Conservation (phyloP, 2,113 vertebrate genomes). For the Hirundichthys speculiger region DNA sequence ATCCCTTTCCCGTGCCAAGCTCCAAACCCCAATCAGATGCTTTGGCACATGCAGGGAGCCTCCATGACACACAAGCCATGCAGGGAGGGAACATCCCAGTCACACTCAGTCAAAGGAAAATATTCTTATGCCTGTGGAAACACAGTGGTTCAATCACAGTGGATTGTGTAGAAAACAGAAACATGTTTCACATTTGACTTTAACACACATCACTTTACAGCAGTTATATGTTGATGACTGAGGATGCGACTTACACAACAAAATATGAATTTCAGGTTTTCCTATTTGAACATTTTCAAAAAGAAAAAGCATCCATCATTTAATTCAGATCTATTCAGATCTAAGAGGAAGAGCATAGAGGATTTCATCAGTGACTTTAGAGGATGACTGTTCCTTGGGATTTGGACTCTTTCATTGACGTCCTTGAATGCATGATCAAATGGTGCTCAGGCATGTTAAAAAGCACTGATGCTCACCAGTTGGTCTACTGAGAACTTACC, state of each 20-base stretch:
- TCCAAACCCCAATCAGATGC: conserved; percentile 58
- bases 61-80: conserved; percentile 57
- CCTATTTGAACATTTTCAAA: background rate
- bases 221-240: background rate
- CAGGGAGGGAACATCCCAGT: conserved; percentile 52
- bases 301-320: background rate
- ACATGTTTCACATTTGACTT: background rate
- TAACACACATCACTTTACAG: background rate
- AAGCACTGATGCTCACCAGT: too few relatives aligned
- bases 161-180: background rate
- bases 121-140: background rate
- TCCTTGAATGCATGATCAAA: too few relatives aligned
- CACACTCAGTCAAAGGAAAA: background rate
- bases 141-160: background rate
- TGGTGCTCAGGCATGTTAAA: too few relatives aligned
- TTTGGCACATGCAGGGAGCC: conserved; percentile 72
- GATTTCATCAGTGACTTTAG: too few relatives aligned
- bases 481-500: too few relatives aligned
- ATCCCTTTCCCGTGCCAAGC: conserved; percentile 52
- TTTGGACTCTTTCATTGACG: too few relatives aligned
- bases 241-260: background rate
- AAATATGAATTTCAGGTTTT: background rate
- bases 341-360: too few relatives aligned
- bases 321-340: too few relatives aligned
- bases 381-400: too few relatives aligned